These are phyloP conservation scores for Atherinosoma microstoma DNA, from an alignment of 2,797 vertebrate genomes.

Conservation along the genomic window DNA sequence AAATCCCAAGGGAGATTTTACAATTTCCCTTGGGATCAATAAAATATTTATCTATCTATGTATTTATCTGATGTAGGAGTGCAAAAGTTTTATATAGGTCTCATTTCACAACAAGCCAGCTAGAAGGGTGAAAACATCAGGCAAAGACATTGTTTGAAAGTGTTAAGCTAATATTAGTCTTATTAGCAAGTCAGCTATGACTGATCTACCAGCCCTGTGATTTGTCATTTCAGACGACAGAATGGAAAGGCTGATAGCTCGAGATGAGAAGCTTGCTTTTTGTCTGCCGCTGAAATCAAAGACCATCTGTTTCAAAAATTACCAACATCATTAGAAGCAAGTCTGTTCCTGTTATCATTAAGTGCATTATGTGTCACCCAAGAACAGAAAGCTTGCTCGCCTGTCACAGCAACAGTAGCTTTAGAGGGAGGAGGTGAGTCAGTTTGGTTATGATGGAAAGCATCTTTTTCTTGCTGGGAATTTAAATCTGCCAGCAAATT, in stretches of 20 bases:
- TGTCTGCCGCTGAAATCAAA: neutral
- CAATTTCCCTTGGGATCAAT: too few species aligned
- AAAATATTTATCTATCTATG: too few species aligned
- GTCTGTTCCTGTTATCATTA: constrained; percentile 7
- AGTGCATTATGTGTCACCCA: constrained; percentile 4
- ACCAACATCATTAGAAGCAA: constrained; percentile 19
- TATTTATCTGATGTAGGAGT: neutral
- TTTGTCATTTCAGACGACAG: constrained; percentile 4
- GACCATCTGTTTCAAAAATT: constrained; percentile 29
- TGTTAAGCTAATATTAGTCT: constrained; percentile 21
- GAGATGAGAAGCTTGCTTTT: constrained; percentile 13
- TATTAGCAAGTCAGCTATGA: constrained; percentile 13
- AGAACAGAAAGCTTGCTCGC: constrained; percentile 2
- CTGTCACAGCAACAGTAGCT: neutral
- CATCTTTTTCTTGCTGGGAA: neutral
- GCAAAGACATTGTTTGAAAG: constrained; percentile 10
- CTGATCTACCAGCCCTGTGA: constrained; percentile 2
- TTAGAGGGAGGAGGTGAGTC: neutral
- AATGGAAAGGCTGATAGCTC: constrained; percentile 1
- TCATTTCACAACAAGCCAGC: neutral
- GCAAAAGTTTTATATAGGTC: neutral
- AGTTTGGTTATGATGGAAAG: constrained; percentile 2
- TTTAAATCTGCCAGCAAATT: constrained; percentile 1
- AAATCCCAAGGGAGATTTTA: too few species aligned
- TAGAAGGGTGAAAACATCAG: constrained; percentile 9